Evolutionary conservation across 2,113 vertebrate genomes (phyloP), one percentile per base, ranked within the genome.

Genomic region (Petromus typicus): DNA sequence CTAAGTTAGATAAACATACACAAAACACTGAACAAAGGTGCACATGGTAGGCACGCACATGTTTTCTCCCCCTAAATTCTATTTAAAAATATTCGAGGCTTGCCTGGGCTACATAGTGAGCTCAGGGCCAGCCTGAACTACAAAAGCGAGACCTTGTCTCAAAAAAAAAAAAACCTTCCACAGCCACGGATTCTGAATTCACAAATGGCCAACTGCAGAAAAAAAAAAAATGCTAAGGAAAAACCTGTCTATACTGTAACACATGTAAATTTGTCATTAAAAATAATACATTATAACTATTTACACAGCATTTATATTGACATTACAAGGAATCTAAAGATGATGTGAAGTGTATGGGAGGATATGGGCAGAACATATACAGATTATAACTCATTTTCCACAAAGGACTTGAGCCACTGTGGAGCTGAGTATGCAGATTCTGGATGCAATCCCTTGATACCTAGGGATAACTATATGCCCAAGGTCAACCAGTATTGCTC

Each of bases 401-500:
- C 13, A 57, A 83, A 13, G 66, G 20, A 73, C 30, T 71, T 66
- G 22, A 59, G 30, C 40, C 67, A 32, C 17, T 57, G 4, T 43
- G 3, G 30, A 57, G 45, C 9, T 66, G 16, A 5, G 30, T 7
- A 32, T 5, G 20, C 2, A 37, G 30, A 7, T 75, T 18, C 48
- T 18, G 25, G 14, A 66, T 90, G 23, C 40, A 59, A 23, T 51
- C 14, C 20, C 73, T 45, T 51, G 14, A 64, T 14, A 78, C 43
- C 30, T n/a, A 27, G 45, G 22, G 3, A 45, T 34, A 54, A 48
- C 5, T 76, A 10, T 27, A 48, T 20, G 57, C 4, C 23, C n/a
- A 40, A 43, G 12, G 40, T 89, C 61, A 93, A 37, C 34, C 30
- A 83, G 30, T 84, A 20, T 78, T 96, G 86, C 66, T 86, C 59